Evolutionary conservation across 1,140 invertebrate species (phyloP), one percentile per base, ranked within the genome.

Genomic region (Berghia stephanieae): DNA sequence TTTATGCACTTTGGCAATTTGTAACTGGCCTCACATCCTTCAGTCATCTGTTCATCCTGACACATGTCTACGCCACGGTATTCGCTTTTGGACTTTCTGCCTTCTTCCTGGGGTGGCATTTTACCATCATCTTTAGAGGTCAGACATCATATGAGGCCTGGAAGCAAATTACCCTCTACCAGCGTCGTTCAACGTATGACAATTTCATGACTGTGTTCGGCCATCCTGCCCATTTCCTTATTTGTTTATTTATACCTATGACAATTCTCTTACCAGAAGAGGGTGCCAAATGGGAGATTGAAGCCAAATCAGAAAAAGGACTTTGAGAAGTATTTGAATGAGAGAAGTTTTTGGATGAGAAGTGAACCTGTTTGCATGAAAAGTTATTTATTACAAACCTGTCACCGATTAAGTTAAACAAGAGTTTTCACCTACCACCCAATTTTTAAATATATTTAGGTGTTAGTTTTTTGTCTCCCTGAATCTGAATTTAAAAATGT

Each of bases 261-360:
- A 13, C 16, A 46, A 10, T 72, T 44, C n/a, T n/a, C n/a, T n/a
- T n/a, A n/a, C n/a, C n/a, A 40, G 79, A 66, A 6, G 82, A 85
- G 78, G 83, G 80, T 52, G 49, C 80, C 16, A 76, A 80, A 46
- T 85, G 84, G 84, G 63, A 78, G 31, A 63, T 79, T 2, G 70
- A 75, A 40, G n/a, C 24, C 6, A 79, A 75, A 42, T 42, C 55
- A 70, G 49, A 70, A 44, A 79, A 79, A 43, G 69, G 68, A 10
- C 52, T 60, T 34, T 79, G 38, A 70, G 6, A 36, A n/a, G n/a
- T n/a, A n/a, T n/a, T n/a, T n/a, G n/a, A n/a, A n/a, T n/a, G n/a
- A n/a, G n/a, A n/a, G n/a, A n/a, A n/a, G n/a, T n/a, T n/a, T n/a
- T n/a, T n/a, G n/a, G n/a, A n/a, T n/a, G n/a, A n/a, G n/a, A n/a